These are phyloP conservation scores for Drosophila sturtevanti DNA, from an alignment of 1,140 invertebrate genomes.

Conservation along the genomic window DNA sequence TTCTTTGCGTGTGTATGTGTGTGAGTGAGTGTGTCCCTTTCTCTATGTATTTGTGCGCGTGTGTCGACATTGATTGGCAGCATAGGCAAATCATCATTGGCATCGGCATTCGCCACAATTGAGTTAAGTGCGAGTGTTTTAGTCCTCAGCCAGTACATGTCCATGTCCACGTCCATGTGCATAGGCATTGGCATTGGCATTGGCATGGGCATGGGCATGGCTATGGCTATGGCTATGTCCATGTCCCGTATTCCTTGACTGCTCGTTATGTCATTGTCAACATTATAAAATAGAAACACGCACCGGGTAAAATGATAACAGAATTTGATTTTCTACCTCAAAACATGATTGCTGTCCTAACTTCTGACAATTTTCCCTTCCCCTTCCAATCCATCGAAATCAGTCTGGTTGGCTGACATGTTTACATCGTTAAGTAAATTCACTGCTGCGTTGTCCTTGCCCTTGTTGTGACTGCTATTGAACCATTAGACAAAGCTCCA, in stretches of 20 bases:
- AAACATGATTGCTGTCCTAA: constrained; percentile 25
- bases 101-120: constrained; percentile 22
- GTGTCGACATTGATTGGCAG: constrained; percentile 52
- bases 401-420: constrained; percentile 6
- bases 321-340: constrained; percentile 46
- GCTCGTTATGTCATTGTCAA: constrained; percentile 45
- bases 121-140: constrained; percentile 48
- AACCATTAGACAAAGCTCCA: background rate
- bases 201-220: too few relatives aligned
- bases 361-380: constrained; percentile 1
- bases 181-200: too few relatives aligned
- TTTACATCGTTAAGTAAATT: constrained; percentile 7
- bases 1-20: constrained; percentile 28
- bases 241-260: background rate
- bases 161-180: background rate
- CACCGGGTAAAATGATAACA: constrained; percentile 35
- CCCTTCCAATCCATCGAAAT: background rate
- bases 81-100: constrained; percentile 46
- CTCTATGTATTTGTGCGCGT: constrained; percentile 11
- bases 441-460: constrained; percentile 8
- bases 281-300: constrained; percentile 60
- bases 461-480: background rate
- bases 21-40: background rate
- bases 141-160: constrained; percentile 25
- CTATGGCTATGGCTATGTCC: background rate